Evolutionary conservation across 2,113 vertebrate species (phyloP).

Genomic region (Chascanopsetta lugubris): DNA sequence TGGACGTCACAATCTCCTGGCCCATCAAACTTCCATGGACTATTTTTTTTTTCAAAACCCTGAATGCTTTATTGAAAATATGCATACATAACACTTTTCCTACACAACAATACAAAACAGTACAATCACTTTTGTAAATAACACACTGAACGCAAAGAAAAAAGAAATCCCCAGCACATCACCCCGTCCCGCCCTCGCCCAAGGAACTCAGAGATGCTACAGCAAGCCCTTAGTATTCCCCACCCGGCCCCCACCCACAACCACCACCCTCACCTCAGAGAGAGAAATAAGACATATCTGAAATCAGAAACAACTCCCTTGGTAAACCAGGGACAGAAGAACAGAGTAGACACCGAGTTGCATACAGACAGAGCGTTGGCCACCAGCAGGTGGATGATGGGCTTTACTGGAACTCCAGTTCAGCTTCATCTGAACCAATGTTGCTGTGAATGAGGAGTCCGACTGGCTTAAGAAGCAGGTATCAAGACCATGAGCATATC

Average conservation of each 20-base stretch:
- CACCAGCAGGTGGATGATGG: slow-evolving; percentile 61
- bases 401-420: slow-evolving; percentile 48
- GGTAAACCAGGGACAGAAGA: slow-evolving; percentile 64
- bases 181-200: slow-evolving; percentile 44
- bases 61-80: slow-evolving; percentile 88
- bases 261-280: slow-evolving; percentile 51
- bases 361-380: slow-evolving; percentile 73
- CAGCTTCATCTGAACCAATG: slow-evolving; percentile 35
- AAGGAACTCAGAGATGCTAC: slow-evolving; percentile 74
- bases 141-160: slow-evolving; percentile 68
- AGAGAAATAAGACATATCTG: slow-evolving; percentile 73
- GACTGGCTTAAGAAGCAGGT: slow-evolving; percentile 46
- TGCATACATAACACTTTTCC: slow-evolving; percentile 85
- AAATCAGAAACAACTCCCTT: slow-evolving; percentile 65
- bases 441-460: slow-evolving; percentile 45
- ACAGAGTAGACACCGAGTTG: slow-evolving; percentile 71
- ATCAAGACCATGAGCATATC: slow-evolving; percentile 45
- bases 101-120: slow-evolving; percentile 86
- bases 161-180: slow-evolving; percentile 54
- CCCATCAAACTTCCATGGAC: slow-evolving; percentile 61
- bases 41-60: slow-evolving; percentile 76
- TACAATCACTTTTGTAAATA: slow-evolving; percentile 84
- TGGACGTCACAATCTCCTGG: slow-evolving; percentile 24
- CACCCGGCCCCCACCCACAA: slow-evolving; percentile 45
- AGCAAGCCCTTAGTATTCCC: slow-evolving; percentile 70